A percentile compares a stretch with the other conserved stretches of the same genome.
Evolutionary conservation across 2,113 vertebrate species (phyloP).

Genomic region (Plotosus lineatus): DNA sequence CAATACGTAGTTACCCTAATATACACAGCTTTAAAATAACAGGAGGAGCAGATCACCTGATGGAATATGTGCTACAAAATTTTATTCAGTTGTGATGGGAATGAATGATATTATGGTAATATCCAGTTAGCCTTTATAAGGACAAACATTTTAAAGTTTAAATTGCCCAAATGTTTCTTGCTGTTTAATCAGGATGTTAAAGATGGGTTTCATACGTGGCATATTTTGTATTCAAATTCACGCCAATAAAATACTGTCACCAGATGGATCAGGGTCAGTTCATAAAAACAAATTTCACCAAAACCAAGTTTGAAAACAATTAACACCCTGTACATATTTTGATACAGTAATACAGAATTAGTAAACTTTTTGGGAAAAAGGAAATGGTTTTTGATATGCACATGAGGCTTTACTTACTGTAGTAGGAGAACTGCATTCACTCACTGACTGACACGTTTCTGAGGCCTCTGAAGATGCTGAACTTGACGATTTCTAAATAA

Average conservation of each 20-base stretch:
- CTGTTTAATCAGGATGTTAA: background rate
- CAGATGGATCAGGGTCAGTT: background rate
- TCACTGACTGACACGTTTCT: slow-evolving; percentile 96
- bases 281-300: background rate
- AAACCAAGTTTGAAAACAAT: background rate
- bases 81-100: background rate
- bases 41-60: background rate
- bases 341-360: background rate
- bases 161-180: background rate
- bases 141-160: background rate
- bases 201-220: background rate
- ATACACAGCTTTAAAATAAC: background rate
- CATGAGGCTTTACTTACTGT: slow-evolving; percentile 94
- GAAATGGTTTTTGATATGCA: too few relatives aligned
- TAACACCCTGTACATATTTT: slow-evolving; percentile 5
- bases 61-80: background rate
- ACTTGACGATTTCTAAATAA: slow-evolving; percentile 91
- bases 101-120: background rate
- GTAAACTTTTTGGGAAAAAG: too few relatives aligned
- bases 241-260: background rate
- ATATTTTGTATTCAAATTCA: background rate
- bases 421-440: slow-evolving; percentile 97
- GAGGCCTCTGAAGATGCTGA: slow-evolving; percentile 96
- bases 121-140: background rate
- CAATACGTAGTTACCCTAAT: background rate